Conservation (phyloP, 2,797 vertebrate species). For the Clarias pachynema region DNA sequence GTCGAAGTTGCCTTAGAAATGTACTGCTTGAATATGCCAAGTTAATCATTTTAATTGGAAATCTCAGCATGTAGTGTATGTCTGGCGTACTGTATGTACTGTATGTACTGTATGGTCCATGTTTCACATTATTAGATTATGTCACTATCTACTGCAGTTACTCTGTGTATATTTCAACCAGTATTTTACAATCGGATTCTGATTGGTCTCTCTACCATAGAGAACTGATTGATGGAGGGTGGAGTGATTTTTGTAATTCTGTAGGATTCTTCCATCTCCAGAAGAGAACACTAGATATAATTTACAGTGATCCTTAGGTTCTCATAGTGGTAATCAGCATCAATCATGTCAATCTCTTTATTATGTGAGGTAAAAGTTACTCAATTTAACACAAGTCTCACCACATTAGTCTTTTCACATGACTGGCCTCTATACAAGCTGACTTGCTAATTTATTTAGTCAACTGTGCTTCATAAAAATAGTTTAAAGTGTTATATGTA, state of each 20-base stretch:
- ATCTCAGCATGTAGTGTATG: not conserved
- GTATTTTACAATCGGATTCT: not conserved
- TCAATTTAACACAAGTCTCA: not conserved
- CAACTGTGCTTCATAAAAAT: not conserved
- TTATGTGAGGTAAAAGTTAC: not conserved
- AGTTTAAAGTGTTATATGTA: not conserved
- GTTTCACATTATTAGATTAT: not conserved
- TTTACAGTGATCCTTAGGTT: not conserved
- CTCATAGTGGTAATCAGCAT: not conserved
- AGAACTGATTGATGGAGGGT: no score
- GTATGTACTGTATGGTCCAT: not conserved
- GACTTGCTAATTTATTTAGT: not conserved
- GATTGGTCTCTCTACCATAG: no score
- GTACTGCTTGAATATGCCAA: not conserved
- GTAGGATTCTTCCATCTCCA: no score
- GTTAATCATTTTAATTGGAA: constrained; percentile 9
- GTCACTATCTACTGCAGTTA: not conserved
- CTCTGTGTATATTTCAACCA: not conserved
- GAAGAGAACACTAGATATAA: no score
- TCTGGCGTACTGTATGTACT: no score
- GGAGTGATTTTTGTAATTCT: no score
- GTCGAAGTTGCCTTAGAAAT: not conserved
- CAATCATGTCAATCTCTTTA: not conserved
- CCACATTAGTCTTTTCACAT: not conserved
- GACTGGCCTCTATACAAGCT: not conserved